Evolutionary conservation across 23 tunicate genomes (phyloP).

Genomic region (Phallusia fumigata): DNA sequence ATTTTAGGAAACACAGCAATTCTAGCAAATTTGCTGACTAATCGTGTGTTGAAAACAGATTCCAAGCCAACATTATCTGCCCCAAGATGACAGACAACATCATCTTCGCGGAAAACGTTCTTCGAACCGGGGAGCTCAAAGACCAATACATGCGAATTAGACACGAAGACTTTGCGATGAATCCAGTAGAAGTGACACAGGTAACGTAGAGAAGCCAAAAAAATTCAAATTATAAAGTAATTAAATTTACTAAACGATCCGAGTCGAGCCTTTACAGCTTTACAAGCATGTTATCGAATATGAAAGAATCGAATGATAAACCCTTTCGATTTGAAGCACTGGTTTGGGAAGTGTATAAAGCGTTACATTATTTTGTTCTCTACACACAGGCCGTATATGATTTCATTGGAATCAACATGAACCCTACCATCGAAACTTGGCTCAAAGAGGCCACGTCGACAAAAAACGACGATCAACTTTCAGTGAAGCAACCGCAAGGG

Average conservation of each 20-base stretch:
- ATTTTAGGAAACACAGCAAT: no score
- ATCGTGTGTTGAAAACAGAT: conserved; percentile 3
- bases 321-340: no score
- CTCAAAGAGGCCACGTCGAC: not conserved
- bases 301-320: no score
- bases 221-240: no score
- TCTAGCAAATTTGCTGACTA: no score
- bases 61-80: not conserved
- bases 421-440: not conserved
- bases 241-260: no score
- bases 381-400: not conserved
- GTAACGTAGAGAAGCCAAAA: no score
- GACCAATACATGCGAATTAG: conserved; percentile 5
- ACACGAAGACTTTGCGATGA: conserved; percentile 16
- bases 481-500: not conserved
- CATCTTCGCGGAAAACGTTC: conserved; percentile 2
- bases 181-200: conserved; percentile 3
- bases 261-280: no score
- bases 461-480: not conserved
- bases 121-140: not conserved
- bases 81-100: conserved; percentile 12
- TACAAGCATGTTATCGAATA: no score
- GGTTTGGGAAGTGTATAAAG: no score
- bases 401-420: conserved; percentile 19
- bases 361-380: no score